phyloP scores from a whole-genome alignment of 1,140 invertebrate genomes.

The Steinernema khuongi region DNA sequence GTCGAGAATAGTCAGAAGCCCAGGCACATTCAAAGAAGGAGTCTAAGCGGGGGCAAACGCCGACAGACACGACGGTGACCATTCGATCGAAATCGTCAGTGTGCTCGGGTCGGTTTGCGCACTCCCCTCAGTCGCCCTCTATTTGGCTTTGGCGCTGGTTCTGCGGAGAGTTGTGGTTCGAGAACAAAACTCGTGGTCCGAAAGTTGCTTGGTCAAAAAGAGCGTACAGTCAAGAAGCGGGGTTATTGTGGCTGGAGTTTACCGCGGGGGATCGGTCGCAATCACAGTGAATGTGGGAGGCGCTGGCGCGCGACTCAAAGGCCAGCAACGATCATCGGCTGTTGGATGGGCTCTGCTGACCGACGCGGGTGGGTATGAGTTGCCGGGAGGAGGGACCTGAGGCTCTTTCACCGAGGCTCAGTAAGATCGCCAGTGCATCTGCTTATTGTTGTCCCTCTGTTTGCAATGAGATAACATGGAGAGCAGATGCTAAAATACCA shows the following conservation, averaged over 20 bases:
- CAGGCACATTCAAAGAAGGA: not conserved
- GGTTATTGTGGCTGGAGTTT: conserved; percentile 9
- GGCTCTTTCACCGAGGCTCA: not conserved
- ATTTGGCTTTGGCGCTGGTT: not conserved
- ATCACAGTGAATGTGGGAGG: conserved; percentile 11
- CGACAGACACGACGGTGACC: not conserved
- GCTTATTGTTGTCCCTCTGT: conserved; percentile 1
- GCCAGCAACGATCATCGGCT: conserved; percentile 10
- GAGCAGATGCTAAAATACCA: not conserved
- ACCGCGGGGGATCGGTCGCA: not conserved
- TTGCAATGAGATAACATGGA: too few species aligned
- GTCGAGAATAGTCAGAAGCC: not conserved
- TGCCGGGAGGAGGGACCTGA: not conserved
- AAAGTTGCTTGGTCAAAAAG: not conserved
- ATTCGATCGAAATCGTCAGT: not conserved
- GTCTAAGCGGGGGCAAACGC: not conserved
- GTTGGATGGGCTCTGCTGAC: conserved; percentile 12
- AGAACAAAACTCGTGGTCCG: not conserved
- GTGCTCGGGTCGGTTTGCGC: not conserved
- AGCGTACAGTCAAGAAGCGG: conserved; percentile 9
- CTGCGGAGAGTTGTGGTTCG: not conserved
- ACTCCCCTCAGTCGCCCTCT: not conserved
- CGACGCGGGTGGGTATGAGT: not conserved
- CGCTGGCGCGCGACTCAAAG: conserved; percentile 9
- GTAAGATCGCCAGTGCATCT: too few species aligned